Evolutionary conservation across 64 coral and sea anemone genomes (phyloP).

Genomic region (Dendronephthya gigantea): DNA sequence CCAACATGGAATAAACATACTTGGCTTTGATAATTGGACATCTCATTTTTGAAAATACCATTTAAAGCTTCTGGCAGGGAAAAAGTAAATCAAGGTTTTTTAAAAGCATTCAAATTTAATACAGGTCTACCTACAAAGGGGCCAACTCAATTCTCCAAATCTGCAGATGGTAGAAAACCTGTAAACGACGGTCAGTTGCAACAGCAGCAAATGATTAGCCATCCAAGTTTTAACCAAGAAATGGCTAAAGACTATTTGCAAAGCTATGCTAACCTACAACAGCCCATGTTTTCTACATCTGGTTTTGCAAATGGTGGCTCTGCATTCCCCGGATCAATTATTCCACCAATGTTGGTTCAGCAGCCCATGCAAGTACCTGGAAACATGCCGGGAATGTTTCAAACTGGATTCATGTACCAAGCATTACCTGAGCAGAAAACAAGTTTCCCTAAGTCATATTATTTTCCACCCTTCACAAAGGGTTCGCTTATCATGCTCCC

Average conservation of each 20-base stretch:
- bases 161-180: too few relatives aligned
- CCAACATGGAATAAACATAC: too few relatives aligned
- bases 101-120: background rate
- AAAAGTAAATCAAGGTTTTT: background rate
- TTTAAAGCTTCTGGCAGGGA: background rate
- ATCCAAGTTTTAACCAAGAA: background rate
- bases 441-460: background rate
- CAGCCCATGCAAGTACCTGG: background rate
- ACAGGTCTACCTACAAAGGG: background rate
- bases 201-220: background rate
- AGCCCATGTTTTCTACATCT: background rate
- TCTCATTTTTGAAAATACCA: background rate
- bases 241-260: background rate
- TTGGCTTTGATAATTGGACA: too few relatives aligned
- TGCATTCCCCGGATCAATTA: background rate
- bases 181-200: background rate
- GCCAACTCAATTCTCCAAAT: too few relatives aligned
- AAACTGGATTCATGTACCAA: conserved; percentile 7
- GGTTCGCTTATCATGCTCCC: conserved; percentile 2
- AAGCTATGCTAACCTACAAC: background rate
- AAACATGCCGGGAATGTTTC: background rate
- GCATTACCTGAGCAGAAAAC: background rate
- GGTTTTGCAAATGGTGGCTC: background rate
- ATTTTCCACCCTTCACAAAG: background rate
- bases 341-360: conserved; percentile 1